These are phyloP conservation scores for Nasonia oneida DNA, from an alignment of 2,888 invertebrate species.

Conservation along the genomic window DNA sequence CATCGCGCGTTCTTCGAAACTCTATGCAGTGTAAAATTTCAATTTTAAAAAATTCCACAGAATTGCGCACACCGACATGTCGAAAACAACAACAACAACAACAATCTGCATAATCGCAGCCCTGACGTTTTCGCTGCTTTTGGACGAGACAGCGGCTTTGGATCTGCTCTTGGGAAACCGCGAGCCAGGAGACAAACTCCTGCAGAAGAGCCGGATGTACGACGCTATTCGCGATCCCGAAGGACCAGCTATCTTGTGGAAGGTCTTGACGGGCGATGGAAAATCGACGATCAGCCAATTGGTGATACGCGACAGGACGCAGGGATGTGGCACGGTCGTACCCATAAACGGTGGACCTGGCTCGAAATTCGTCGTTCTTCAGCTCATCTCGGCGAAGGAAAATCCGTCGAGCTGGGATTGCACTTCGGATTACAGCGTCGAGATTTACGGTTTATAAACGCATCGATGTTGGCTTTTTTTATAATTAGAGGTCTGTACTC, in stretches of 20 bases:
- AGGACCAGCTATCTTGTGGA: not conserved
- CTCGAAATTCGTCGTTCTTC: constrained; percentile 24
- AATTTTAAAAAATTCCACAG: not conserved
- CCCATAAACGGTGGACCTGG: constrained; percentile 46
- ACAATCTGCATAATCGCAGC: not conserved
- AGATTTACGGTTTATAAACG: not conserved
- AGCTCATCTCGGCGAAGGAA: not conserved
- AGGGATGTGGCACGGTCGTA: not conserved
- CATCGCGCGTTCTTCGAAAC: not conserved
- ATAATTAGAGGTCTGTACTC: not conserved
- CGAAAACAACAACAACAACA: not conserved
- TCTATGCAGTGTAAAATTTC: not conserved
- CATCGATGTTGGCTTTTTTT: not conserved
- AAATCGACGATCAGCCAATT: constrained; percentile 1
- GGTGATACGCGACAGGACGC: not conserved
- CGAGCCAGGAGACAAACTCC: not conserved
- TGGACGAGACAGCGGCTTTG: not conserved
- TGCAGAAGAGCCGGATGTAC: not conserved
- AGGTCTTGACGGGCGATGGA: constrained; percentile 2
- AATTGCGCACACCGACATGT: not conserved
- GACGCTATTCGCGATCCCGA: constrained; percentile 2
- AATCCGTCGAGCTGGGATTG: not conserved
- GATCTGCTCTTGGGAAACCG: constrained; percentile 1
- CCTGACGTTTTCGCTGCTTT: not conserved
- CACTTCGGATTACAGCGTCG: not conserved